Evolutionary conservation across 92 coral and sea anemone species (phyloP), one percentile per base, ranked within the genome.

Genomic region (Actinostola sp.): DNA sequence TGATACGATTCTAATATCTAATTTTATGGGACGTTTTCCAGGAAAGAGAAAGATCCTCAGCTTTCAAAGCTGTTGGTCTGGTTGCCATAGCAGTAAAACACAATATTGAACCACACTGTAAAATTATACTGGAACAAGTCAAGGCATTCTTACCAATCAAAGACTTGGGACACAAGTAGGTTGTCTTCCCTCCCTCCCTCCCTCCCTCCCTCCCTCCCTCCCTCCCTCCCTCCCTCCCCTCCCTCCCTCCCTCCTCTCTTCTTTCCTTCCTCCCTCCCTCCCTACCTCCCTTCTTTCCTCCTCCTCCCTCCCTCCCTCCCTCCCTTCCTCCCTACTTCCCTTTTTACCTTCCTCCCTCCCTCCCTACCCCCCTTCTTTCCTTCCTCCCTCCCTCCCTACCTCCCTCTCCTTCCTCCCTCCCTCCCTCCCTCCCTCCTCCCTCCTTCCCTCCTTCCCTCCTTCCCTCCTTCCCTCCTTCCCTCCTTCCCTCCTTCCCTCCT

Each of bases 21-120:
- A 29, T 4, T 15, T 2, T 17, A 32, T 65, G 10, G 13, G 48
- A 25, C 27, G 55, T 56, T 82, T 41, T 7, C 25, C 33, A 91
- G 97, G 99, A 95, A 57, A 88, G 95, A 48, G 99, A 95, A 71
- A 69, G 96, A 59, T 95, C 99, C 19, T 89, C 99, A 31, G 99
- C 99, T 19, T 95, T 92, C 87, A 95, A 91, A 53, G 97, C 97
- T 4, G 83, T 89, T 61, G 97, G 97, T 8, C 79, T 95, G 78
- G 83, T 95, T 78, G 93, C 97, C 26, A 90, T 95, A 62, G 99
- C 99, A 25, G 99, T 95, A 19, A 79, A 93, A 20, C 93, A 95
- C 41, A 91, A 91, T 48, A 82, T 95, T 35, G 99, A 95, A 65
- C 49, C 67, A 43, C 86, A 88, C 70, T 87, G 87, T 31, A 82